Base-by-base conservation (phyloP, 2,797 vertebrate genomes). In the Thaleichthys pacificus region DNA sequence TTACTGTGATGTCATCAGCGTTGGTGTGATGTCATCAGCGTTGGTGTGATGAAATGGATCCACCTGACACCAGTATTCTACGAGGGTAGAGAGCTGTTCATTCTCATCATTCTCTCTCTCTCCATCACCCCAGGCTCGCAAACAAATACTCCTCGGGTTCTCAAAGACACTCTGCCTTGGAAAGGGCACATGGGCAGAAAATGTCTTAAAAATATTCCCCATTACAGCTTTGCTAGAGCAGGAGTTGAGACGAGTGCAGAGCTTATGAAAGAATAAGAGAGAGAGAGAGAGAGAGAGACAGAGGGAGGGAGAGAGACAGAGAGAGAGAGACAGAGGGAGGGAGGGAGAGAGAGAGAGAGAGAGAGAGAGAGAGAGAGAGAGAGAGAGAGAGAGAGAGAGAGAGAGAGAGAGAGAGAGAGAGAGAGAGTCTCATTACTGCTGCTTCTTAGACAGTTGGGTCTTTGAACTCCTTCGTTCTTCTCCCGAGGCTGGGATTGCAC, bases 391-490 rank as follows among this genome's bases (percentile, higher is more conserved):
- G 21, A 73, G 51, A 14, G 72, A 63, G 66, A 28, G 65, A 79
- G 81, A 79, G 68, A 73, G 74, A 88, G 82, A 78, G 74, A 84
- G 85, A 83, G 70, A 63, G 35, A 1, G 12, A 12, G 47, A 12
- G 9, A 49, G 47, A 49, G 47, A 49, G 11, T 12, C 80, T 82
- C 77, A 78, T 85, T 84, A 87, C 82, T 78, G 82, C 84, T 79
- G 66, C 71, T 80, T 79, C 21, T 5, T 74, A 61, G 76, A 72
- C 78, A 6, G 4, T 6, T 32, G 49, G 38, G 76, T 73, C 85
- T 89, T 87, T 90, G 85, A 91, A 91, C 84, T 80, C 54, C 14
- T 74, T 85, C 76, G 77, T 87, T 80, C 68, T 80, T 84, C 72
- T 49, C 70, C 77, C 77, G 80, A 71, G 80, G 69, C 81, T 70